Conservation (phyloP, 2,888 invertebrate species). For the Piscicola geometra region DNA sequence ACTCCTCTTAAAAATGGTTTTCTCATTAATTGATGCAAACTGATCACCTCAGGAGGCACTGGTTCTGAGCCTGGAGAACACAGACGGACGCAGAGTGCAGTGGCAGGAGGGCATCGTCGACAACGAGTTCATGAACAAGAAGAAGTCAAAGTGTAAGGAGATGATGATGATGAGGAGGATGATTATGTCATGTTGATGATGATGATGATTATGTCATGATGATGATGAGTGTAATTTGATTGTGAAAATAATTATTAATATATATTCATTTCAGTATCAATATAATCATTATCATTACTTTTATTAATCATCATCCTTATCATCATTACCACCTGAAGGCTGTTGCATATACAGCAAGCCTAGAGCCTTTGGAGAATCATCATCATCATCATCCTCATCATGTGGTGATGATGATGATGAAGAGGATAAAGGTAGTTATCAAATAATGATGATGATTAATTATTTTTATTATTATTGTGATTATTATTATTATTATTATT, state of each 20-base stretch:
- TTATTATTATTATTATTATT: too few relatives aligned
- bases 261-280: too few relatives aligned
- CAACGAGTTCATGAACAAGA: constrained; percentile 88
- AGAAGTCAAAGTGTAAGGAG: constrained; percentile 94
- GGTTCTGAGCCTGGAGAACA: constrained; percentile 39
- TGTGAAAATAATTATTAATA: too few relatives aligned
- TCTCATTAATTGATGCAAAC: background rate
- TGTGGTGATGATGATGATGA: too few relatives aligned
- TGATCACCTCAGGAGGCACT: constrained; percentile 36
- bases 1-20: too few relatives aligned
- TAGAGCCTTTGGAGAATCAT: constrained; percentile 24
- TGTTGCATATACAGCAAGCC: constrained; percentile 32
- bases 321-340: background rate
- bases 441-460: too few relatives aligned
- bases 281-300: too few relatives aligned
- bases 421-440: too few relatives aligned
- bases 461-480: too few relatives aligned
- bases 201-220: background rate
- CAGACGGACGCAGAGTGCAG: constrained; percentile 69
- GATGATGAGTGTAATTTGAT: too few relatives aligned
- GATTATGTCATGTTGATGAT: background rate
- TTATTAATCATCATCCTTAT: too few relatives aligned
- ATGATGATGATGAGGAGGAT: too few relatives aligned
- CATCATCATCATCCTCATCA: background rate
- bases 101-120: constrained; percentile 88